Evolutionary conservation across 2,888 invertebrate species (phyloP), one percentile per base, ranked within the genome.

Genomic region (Caprella mutica): DNA sequence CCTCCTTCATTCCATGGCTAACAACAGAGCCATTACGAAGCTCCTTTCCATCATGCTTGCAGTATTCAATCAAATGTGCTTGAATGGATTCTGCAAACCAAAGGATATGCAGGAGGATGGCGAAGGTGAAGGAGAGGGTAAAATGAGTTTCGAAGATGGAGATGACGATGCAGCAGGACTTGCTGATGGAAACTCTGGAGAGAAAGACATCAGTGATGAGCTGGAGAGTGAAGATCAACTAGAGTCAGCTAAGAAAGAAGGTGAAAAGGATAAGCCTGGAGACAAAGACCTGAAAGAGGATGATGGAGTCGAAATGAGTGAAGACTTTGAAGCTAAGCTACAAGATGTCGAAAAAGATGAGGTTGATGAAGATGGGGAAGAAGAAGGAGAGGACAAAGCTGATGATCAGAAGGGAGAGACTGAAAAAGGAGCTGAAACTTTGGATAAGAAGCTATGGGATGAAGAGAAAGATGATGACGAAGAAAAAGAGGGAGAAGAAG

Each of bases 401-500:
- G 93, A 96, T 66, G 93, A 96, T 71, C 85, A 96, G 77, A 93
- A 97, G 90, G 97, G 94, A 23, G 91, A 97, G 58, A 87, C 88
- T 0, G 89, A 86, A 64, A 82, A 85, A 68, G 84, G 81, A n/a
- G 85, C 86, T 2, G 87, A 91, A 61, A 58, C 55, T 30, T 52
- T 64, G 14, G 64, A 83, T 76, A 77, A 66, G 78, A 77, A 68
- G 71, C 72, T 62, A 69, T 64, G 76, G 69, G 73, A 74, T 66
- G 67, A 67, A 43, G 67, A 68, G 39, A 68, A 71, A n/a, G 67
- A 69, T 8, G 55, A 72, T 4, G 72, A 72, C 55, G 70, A 71
- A 60, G 78, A 78, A 65, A 86, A 86, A 4, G 90, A 92, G 69
- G 83, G 87, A 39, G 86, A 87, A 67, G 79, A 84, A 54, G 81